Conservation (phyloP, 2,113 vertebrate genomes). For the Ellobius talpinus region DNA sequence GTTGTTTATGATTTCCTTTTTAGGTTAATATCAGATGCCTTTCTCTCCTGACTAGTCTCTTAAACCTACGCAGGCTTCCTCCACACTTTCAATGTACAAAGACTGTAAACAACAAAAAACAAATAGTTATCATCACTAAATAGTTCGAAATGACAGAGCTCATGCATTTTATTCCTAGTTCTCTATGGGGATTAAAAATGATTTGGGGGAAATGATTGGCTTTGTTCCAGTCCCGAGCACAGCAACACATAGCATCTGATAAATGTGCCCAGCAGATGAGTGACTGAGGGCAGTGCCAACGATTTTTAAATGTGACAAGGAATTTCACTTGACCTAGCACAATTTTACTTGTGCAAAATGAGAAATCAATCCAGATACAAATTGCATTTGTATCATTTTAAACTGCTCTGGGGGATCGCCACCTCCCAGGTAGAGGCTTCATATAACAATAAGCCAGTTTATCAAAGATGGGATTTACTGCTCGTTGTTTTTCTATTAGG, state of each 20-base stretch:
- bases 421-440: slow-evolving; percentile 93
- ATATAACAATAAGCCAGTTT: slow-evolving; percentile 94
- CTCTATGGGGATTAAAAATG: slow-evolving; percentile 70
- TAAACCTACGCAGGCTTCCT: slow-evolving; percentile 13
- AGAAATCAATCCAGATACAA: slow-evolving; percentile 58
- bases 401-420: slow-evolving; percentile 77
- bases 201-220: slow-evolving; percentile 76
- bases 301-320: slow-evolving; percentile 75
- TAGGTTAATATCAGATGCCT: slow-evolving; percentile 44
- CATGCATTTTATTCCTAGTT: slow-evolving; percentile 69
- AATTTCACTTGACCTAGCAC: slow-evolving; percentile 76
- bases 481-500: slow-evolving; percentile 99
- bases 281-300: slow-evolving; percentile 69
- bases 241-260: slow-evolving; percentile 72
- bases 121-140: slow-evolving; percentile 61
- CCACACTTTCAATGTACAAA: slow-evolving; percentile 15
- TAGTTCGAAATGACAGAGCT: slow-evolving; percentile 65
- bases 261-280: slow-evolving; percentile 83
- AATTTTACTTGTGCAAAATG: slow-evolving; percentile 69
- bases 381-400: slow-evolving; percentile 80
- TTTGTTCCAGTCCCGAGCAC: slow-evolving; percentile 79
- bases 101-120: slow-evolving; percentile 63
- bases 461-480: slow-evolving; percentile 97
- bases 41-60: slow-evolving; percentile 1
- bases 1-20: slow-evolving; percentile 42